Evolutionary conservation across 2,797 vertebrate genomes (phyloP).

Genomic region (Buphagus erythrorhynchus): DNA sequence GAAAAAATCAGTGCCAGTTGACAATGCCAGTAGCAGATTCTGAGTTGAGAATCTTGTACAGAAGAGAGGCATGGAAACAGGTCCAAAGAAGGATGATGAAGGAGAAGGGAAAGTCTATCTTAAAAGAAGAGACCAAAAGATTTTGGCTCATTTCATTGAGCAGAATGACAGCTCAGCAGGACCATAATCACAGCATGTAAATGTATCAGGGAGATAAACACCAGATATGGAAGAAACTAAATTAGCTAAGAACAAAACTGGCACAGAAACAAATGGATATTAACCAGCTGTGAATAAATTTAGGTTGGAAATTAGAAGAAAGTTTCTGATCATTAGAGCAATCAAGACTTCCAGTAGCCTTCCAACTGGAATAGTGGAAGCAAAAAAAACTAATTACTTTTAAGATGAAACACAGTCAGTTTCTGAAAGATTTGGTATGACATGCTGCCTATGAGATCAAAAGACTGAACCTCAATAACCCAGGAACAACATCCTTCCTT

Average conservation of each 20-base stretch:
- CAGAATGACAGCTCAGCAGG: slow-evolving; percentile 32
- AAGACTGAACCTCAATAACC: not conserved
- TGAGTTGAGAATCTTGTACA: not conserved
- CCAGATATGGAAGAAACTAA: slow-evolving; percentile 35
- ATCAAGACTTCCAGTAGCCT: slow-evolving; percentile 37
- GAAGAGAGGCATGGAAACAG: not conserved
- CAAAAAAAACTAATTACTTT: slow-evolving; percentile 22
- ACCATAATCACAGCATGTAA: slow-evolving; percentile 50
- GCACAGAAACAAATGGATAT: slow-evolving; percentile 64
- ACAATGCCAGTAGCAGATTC: not conserved
- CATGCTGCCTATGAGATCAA: not conserved
- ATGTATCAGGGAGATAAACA: slow-evolving; percentile 58
- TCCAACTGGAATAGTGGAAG: slow-evolving; percentile 21
- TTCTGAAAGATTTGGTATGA: not conserved
- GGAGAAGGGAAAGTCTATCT: not conserved
- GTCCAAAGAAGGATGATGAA: not conserved
- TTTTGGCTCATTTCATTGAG: slow-evolving; percentile 32
- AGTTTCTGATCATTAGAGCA: slow-evolving; percentile 50
- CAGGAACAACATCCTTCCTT: not conserved
- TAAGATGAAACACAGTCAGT: not conserved
- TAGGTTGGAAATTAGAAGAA: slow-evolving; percentile 49
- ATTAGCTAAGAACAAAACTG: slow-evolving; percentile 68
- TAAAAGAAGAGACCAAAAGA: not conserved
- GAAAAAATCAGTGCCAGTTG: not conserved
- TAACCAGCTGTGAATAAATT: slow-evolving; percentile 55